Conservation (phyloP, 2,888 invertebrate species). For the Steinernema carpocapsae region DNA sequence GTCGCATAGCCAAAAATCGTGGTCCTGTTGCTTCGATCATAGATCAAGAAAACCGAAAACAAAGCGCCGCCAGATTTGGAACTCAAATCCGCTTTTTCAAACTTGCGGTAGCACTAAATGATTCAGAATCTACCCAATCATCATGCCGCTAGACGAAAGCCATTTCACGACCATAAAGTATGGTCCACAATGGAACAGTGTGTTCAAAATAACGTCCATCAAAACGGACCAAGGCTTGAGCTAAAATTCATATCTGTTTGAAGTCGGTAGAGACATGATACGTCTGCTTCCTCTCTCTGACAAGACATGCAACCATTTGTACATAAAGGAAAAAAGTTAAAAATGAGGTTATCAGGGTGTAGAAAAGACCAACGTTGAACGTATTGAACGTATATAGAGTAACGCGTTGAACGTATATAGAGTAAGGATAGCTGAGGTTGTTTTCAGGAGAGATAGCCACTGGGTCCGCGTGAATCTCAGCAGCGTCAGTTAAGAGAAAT, state of each 20-base stretch:
- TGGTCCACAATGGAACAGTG: neutral
- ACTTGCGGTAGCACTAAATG: neutral
- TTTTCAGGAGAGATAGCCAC: neutral
- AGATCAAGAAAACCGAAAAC: too few species aligned
- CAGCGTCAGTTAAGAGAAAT: neutral
- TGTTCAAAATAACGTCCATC: neutral
- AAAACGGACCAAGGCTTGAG: slow-evolving; percentile 2
- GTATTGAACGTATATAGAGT: neutral
- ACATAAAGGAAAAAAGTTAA: neutral
- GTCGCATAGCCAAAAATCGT: too few species aligned
- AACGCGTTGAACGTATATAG: neutral
- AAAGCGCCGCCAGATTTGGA: too few species aligned
- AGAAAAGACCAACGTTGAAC: neutral
- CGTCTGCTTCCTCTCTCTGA: neutral
- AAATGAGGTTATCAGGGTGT: neutral
- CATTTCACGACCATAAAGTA: neutral
- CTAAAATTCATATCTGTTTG: slow-evolving; percentile 6
- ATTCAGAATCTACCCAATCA: neutral
- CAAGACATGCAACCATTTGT: neutral
- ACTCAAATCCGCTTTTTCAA: too few species aligned
- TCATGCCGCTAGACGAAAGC: neutral
- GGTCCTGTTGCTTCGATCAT: too few species aligned
- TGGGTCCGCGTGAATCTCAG: neutral
- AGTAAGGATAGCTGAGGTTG: neutral
- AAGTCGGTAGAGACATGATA: neutral